These are phyloP conservation scores for Matsumyia berberina DNA, from an alignment of 2,888 invertebrate species.

Conservation along the genomic window DNA sequence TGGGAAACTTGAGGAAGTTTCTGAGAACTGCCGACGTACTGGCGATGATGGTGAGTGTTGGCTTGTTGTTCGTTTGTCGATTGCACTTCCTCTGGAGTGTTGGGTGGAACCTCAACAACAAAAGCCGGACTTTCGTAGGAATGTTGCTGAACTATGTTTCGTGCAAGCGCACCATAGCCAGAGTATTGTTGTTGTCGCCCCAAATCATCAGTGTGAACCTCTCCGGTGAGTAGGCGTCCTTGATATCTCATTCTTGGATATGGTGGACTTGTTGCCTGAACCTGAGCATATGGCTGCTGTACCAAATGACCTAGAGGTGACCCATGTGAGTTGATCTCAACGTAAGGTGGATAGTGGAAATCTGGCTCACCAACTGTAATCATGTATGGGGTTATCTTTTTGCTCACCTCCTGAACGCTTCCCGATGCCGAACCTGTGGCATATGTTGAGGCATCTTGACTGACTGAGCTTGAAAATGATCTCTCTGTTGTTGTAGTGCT, in stretches of 20 bases:
- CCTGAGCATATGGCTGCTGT: constrained; percentile 24
- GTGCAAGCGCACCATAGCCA: constrained; percentile 39
- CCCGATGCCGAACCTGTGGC: constrained; percentile 36
- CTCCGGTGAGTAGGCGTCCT: constrained; percentile 53
- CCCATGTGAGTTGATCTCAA: constrained; percentile 78
- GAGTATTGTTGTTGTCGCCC: constrained; percentile 7
- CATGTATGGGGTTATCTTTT: constrained; percentile 79
- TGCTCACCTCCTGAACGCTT: constrained; percentile 77
- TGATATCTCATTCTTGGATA: constrained; percentile 71
- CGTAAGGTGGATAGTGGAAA: constrained; percentile 78
- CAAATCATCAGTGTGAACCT: constrained; percentile 29
- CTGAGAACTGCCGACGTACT: constrained; percentile 55
- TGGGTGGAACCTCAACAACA: constrained; percentile 42
- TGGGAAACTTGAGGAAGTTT: constrained; percentile 61
- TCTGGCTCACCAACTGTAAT: constrained; percentile 80
- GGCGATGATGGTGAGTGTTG: constrained; percentile 3
- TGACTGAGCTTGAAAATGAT: constrained; percentile 44
- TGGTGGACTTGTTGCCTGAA: constrained; percentile 1
- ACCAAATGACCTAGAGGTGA: constrained; percentile 51
- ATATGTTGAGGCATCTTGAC: constrained; percentile 47
- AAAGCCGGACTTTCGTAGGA: constrained; percentile 34
- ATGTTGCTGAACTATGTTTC: constrained; percentile 8
- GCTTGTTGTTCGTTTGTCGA: constrained; percentile 6
- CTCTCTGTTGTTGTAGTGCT: constrained; percentile 72
- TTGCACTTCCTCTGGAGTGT: constrained; percentile 19